Conservation (phyloP, 2,113 vertebrate species). For the Nansenia antarctica region DNA sequence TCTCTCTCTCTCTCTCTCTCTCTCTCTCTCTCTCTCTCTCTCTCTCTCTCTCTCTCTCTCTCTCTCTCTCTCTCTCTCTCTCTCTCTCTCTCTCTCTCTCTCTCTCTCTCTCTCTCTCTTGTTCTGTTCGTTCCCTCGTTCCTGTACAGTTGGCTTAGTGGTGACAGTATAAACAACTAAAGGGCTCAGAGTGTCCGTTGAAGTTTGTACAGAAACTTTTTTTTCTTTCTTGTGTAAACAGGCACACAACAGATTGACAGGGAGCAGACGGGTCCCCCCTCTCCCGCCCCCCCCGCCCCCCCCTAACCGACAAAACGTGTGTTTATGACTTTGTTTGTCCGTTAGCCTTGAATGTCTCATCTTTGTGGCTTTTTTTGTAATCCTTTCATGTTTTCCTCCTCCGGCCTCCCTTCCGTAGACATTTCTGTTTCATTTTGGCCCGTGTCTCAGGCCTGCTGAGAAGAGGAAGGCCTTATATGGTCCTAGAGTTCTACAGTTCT, state of each 20-base stretch:
- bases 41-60: neutral
- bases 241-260: constrained; percentile 92
- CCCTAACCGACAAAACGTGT: constrained; percentile 49
- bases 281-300: constrained; percentile 57
- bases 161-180: constrained; percentile 95
- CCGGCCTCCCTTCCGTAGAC: neutral
- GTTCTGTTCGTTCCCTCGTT: constrained; percentile 36
- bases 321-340: neutral
- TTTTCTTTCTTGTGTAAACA: constrained; percentile 84
- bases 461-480: constrained; percentile 64
- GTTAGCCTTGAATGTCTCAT: neutral
- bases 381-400: constrained; percentile 3
- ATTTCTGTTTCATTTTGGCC: constrained; percentile 33
- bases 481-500: constrained; percentile 72
- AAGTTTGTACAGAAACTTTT: constrained; percentile 86
- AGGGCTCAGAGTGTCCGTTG: constrained; percentile 94
- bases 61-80: neutral
- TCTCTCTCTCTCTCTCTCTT: neutral
- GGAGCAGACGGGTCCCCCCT: constrained; percentile 64
- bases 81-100: constrained; percentile 44
- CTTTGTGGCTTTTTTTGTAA: neutral
- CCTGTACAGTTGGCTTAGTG: constrained; percentile 92
- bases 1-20: neutral
- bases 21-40: constrained; percentile 44
- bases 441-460: constrained; percentile 98